A percentile compares a stretch with the other conserved stretches of the same genome.
Evolutionary conservation across 2,113 vertebrate species (phyloP).

Genomic region (Tragelaphus buxtoni): DNA sequence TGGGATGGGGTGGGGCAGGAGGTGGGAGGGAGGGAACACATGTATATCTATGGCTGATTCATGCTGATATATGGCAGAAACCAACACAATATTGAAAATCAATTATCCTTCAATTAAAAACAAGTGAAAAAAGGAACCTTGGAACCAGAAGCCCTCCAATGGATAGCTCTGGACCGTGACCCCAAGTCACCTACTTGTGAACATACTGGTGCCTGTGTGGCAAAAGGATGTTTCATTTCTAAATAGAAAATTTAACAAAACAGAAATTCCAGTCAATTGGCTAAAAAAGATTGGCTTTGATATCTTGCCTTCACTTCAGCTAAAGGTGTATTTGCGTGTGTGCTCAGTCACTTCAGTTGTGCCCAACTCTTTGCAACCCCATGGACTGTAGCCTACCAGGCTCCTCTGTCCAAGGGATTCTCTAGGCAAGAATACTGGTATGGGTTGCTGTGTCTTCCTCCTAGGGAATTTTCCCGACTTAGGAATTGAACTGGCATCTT

Average conservation of each 20-base stretch:
- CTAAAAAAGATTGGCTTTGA: not conserved
- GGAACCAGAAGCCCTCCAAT: not conserved
- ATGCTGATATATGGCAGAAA: not conserved
- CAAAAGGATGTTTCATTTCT: not conserved
- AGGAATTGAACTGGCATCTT: not conserved
- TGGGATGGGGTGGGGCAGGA: not conserved
- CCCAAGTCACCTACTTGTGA: not conserved
- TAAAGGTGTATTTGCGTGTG: not conserved
- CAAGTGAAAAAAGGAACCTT: not conserved
- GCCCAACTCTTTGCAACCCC: not conserved
- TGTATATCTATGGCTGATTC: not conserved
- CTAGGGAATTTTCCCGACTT: not conserved
- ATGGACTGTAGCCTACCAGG: not conserved
- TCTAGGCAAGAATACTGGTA: not conserved
- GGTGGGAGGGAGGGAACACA: not conserved
- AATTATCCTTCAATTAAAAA: not conserved
- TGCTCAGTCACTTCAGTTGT: not conserved
- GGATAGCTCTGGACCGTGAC: not conserved
- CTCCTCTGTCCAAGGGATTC: not conserved
- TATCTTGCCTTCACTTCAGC: not conserved
- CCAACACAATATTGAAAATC: not conserved
- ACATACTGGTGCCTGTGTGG: not conserved
- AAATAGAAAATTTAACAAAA: not conserved
- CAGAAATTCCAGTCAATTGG: not conserved
- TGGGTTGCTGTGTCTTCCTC: not conserved